A percentile compares a stretch with the other conserved stretches of the same genome.
These are phyloP conservation scores for Ahaetulla prasina DNA, from an alignment of 2,113 vertebrate genomes.

Conservation along the genomic window DNA sequence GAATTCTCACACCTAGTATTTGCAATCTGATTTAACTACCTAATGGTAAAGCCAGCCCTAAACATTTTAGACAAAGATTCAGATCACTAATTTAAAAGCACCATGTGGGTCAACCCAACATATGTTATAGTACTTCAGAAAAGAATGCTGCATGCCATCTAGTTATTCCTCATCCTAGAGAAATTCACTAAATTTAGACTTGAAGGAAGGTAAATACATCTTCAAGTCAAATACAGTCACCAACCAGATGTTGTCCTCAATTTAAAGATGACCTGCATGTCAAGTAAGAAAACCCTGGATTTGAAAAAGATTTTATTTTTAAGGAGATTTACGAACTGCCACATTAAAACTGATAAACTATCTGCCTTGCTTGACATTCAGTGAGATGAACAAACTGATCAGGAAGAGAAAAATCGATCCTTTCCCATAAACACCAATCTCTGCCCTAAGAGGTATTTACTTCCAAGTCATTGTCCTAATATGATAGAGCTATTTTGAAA, in stretches of 20 bases:
- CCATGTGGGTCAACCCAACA: not conserved
- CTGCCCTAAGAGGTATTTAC: constrained; percentile 5
- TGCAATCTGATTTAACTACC: not conserved
- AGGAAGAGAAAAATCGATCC: constrained; percentile 5
- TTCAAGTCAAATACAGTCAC: not conserved
- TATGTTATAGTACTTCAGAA: not conserved
- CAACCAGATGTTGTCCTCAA: not conserved
- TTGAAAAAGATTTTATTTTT: not conserved
- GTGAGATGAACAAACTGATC: not conserved
- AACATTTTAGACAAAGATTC: not conserved
- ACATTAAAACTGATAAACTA: not conserved
- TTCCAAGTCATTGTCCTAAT: constrained; percentile 16
- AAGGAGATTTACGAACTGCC: not conserved
- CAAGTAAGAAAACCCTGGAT: not conserved
- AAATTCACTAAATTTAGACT: not conserved
- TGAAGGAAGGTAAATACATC: not conserved
- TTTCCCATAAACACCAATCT: not conserved
- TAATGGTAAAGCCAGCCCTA: not conserved
- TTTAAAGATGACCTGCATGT: not conserved
- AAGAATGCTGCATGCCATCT: not conserved
- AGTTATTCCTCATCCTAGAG: not conserved
- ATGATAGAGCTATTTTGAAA: not conserved
- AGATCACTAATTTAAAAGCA: not conserved
- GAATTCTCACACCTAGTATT: not conserved
- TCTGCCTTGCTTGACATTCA: not conserved